These are phyloP conservation scores for Ptychadena robeensis DNA, from an alignment of 2,797 vertebrate genomes.

Conservation along the genomic window DNA sequence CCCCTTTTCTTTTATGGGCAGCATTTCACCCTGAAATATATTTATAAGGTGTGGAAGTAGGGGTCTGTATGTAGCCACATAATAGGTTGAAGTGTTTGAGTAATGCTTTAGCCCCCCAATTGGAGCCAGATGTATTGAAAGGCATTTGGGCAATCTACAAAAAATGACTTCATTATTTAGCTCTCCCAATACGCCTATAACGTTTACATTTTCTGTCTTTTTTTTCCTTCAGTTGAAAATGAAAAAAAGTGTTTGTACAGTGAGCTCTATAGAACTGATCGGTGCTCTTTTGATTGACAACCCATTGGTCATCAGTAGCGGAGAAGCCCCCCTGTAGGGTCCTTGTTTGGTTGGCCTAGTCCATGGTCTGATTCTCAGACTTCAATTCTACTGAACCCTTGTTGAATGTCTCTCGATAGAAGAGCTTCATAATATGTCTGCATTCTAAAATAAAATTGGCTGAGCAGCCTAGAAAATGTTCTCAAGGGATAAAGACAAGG, in stretches of 20 bases:
- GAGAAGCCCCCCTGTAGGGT: conserved; percentile 42
- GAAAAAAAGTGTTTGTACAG: conserved; percentile 43
- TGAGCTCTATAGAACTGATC: conserved; percentile 35
- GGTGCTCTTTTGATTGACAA: conserved; percentile 52
- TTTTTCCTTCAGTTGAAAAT: conserved; percentile 17
- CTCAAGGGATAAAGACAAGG: conserved; percentile 41
- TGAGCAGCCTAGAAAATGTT: conserved; percentile 20
- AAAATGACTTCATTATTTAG: conserved; percentile 61
- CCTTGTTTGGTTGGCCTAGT: conserved; percentile 60
- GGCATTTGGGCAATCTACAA: conserved; percentile 46
- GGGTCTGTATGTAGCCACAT: conserved; percentile 50
- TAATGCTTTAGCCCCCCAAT: conserved; percentile 20
- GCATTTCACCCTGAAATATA: conserved; percentile 33
- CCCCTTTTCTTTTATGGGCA: neutral
- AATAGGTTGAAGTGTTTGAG: conserved; percentile 48
- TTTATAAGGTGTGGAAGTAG: conserved; percentile 55
- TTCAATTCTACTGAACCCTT: conserved; percentile 36
- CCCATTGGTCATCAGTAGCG: conserved; percentile 39
- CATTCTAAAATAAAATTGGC: conserved; percentile 53
- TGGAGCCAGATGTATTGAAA: conserved; percentile 60
- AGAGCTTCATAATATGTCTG: conserved; percentile 52
- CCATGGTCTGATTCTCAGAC: conserved; percentile 52
- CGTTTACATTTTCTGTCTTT: conserved; percentile 47
- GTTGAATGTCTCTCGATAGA: conserved; percentile 55
- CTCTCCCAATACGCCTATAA: conserved; percentile 59